A percentile compares a stretch with the other conserved stretches of the same genome.
Evolutionary conservation across 2,113 vertebrate genomes (phyloP).

Genomic region (Apus apus): DNA sequence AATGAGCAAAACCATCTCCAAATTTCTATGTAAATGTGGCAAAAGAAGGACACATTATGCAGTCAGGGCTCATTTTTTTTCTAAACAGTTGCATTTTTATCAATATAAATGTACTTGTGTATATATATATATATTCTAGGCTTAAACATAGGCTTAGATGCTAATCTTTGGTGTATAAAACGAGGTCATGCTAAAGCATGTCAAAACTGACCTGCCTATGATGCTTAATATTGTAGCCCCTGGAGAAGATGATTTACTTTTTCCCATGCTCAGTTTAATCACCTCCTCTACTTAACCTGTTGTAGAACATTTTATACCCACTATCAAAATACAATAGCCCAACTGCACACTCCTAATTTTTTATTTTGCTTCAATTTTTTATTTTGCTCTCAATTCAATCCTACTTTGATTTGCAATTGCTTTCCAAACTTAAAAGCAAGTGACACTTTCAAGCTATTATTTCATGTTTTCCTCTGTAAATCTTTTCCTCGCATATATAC

Average conservation of each 20-base stretch:
- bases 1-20: not conserved
- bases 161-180: not conserved
- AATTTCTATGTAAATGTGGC: not conserved
- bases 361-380: not conserved
- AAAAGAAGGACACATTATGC: not conserved
- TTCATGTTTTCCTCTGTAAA: not conserved
- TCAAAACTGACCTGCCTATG: not conserved
- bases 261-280: not conserved
- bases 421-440: not conserved
- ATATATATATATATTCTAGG: not conserved
- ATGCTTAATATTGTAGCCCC: not conserved
- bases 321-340: not conserved
- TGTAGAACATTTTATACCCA: not conserved
- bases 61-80: not conserved
- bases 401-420: conserved; percentile 1
- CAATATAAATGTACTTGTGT: not conserved
- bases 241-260: not conserved
- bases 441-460: not conserved
- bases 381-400: not conserved
- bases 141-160: not conserved
- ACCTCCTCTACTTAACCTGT: not conserved
- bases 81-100: not conserved
- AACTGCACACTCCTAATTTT: not conserved
- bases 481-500: not conserved
- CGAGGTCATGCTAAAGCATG: not conserved